A percentile compares a stretch with the other conserved stretches of the same genome.
Evolutionary conservation across 2,888 invertebrate genomes (phyloP).

Genomic region (Lepidochrysops patricia): DNA sequence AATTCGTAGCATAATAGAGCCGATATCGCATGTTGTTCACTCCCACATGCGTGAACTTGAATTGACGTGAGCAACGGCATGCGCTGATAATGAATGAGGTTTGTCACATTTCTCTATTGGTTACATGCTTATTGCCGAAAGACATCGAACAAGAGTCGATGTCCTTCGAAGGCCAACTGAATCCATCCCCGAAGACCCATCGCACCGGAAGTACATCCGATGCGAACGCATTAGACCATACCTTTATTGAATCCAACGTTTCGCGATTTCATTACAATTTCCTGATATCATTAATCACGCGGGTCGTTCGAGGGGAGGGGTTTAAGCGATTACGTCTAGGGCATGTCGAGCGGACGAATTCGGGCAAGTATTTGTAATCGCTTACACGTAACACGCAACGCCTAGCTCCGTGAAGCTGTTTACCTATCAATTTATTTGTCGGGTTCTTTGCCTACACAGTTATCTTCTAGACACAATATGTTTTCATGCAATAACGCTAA

Average conservation of each 20-base stretch:
- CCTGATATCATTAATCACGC: constrained; percentile 9
- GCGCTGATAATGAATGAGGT: too few species aligned
- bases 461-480: constrained; percentile 46
- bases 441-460: constrained; percentile 56
- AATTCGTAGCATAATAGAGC: too few species aligned
- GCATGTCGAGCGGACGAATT: constrained; percentile 50
- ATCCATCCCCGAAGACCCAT: neutral
- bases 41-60: too few species aligned
- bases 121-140: neutral
- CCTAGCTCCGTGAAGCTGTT: constrained; percentile 67
- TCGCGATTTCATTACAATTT: constrained; percentile 10
- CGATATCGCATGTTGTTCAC: too few species aligned
- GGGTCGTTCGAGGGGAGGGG: constrained; percentile 2
- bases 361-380: constrained; percentile 67
- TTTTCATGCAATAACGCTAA: constrained; percentile 45
- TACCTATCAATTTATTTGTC: constrained; percentile 51
- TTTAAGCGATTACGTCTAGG: neutral
- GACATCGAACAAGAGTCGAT: neutral
- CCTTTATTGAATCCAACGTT: constrained; percentile 6
- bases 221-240: neutral
- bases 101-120: too few species aligned
- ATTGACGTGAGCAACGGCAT: too few species aligned
- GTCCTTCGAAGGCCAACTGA: neutral
- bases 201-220: neutral
- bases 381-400: constrained; percentile 73